A percentile compares a stretch with the other conserved stretches of the same genome.
phyloP scores from a whole-genome alignment of 2,797 vertebrate species.

The Tachyglossus aculeatus region DNA sequence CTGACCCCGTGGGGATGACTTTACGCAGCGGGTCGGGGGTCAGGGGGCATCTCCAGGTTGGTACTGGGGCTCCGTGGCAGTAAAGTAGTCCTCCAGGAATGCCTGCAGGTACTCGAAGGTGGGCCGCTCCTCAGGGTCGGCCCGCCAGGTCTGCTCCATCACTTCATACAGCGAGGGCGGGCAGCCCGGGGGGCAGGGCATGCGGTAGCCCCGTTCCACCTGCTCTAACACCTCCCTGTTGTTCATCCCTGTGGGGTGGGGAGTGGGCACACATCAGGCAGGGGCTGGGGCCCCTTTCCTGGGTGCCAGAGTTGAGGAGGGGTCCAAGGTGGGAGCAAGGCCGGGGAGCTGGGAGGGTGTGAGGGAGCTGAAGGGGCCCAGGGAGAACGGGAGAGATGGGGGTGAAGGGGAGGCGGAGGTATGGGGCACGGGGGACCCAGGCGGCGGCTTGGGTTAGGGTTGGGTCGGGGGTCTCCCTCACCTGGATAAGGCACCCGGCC shows the following conservation, averaged over 20 bases:
- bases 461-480: no score
- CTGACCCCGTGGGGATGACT: no score
- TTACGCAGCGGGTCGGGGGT: no score
- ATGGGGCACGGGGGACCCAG: no score
- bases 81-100: constrained; percentile 98
- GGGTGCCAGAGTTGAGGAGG: no score
- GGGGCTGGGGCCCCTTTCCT: background rate
- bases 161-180: constrained; percentile 89
- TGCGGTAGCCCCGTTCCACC: constrained; percentile 93
- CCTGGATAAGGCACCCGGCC: constrained; percentile 96
- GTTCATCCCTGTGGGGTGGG: constrained; percentile 86
- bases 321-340: background rate
- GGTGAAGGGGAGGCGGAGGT: no score
- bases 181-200: constrained; percentile 86
- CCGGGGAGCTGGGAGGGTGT: background rate
- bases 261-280: background rate
- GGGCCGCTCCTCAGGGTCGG: constrained; percentile 92
- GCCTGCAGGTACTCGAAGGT: constrained; percentile 97
- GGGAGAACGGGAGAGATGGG: no score
- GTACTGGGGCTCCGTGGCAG: constrained; percentile 97
- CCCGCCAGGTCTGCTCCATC: constrained; percentile 95
- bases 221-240: constrained; percentile 96
- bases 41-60: constrained; percentile 88
- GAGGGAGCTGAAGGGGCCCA: background rate
- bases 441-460: no score